Evolutionary conservation across 2,113 vertebrate species (phyloP), one percentile per base, ranked within the genome.

Genomic region (Elaphurus davidianus): DNA sequence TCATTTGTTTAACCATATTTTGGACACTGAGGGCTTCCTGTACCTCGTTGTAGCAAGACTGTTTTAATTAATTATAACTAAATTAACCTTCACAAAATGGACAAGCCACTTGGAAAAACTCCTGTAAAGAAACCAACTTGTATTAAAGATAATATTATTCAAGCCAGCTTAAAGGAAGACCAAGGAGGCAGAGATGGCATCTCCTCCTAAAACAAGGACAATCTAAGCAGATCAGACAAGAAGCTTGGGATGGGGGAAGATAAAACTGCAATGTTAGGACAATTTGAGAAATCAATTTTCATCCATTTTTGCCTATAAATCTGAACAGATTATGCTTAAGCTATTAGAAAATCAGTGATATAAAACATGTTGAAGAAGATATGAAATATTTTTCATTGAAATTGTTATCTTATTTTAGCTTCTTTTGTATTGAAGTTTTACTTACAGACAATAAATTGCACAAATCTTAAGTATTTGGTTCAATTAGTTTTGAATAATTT

Each of bases 231-330:
- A 79, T 52, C 54, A 90, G 62, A 87, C 19, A 36, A 54, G 28
- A 59, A 57, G 3, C 25, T 3, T 21, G 27, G 7, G n/a, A 71
- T 3, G 17, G 25, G 2, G 17, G 14, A 3, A 45, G 57, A 90
- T 71, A 87, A 74, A 74, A 74, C 28, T 16, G 52, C 6, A 43
- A 33, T 54, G n/a, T 45, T 13, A 40, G 88, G 47, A 57, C 1
- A 40, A 78, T 55, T 83, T 76, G 57, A 94, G 92, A 96, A 91
- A 67, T 93, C 96, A 40, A 55, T 86, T 86, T 74, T 91, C 78
- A 64, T 54, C n/a, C 47, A 59, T 92, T 94, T 62, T 78, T 84
- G 33, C 95, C 81, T 96, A 74, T 25, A 27, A 85, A 88, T 91
- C 33, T 79, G 21, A 90, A 87, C 7, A 59, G 25, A 90, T 87